Percentiles rank a stretch among this genome's conserved stretches.
Evolutionary conservation across 2,797 vertebrate genomes (phyloP).

Genomic region (Paramormyrops hopkinsi): DNA sequence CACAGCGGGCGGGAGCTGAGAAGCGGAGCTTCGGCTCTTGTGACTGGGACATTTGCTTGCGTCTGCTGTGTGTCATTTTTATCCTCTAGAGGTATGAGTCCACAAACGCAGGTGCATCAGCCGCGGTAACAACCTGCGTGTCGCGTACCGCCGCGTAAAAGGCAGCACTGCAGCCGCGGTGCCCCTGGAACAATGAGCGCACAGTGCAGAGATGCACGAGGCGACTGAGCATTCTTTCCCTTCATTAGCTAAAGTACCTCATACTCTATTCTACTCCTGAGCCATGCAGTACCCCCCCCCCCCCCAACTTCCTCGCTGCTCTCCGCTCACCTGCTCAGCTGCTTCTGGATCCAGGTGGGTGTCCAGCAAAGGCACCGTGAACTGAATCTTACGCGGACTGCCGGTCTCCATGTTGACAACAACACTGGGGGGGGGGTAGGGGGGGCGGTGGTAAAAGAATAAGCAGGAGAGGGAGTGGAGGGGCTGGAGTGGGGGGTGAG

Average conservation of each 20-base stretch:
- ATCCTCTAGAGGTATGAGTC: not conserved
- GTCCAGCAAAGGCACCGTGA: slow-evolving; percentile 82
- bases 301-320: not conserved
- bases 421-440: slow-evolving; percentile 4
- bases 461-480: not conserved
- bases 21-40: not conserved
- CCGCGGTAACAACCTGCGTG: not conserved
- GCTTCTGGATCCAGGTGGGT: slow-evolving; percentile 87
- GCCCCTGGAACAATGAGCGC: not conserved
- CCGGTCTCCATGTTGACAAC: slow-evolving; percentile 72
- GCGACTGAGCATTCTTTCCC: not conserved
- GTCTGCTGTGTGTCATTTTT: not conserved
- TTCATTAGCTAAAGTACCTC: not conserved
- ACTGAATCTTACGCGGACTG: slow-evolving; percentile 86
- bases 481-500: not conserved
- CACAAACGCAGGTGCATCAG: not conserved
- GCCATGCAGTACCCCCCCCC: not conserved
- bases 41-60: not conserved
- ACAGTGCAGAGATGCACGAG: not conserved
- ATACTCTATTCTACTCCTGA: not conserved
- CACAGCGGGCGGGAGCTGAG: not conserved
- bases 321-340: slow-evolving; percentile 73
- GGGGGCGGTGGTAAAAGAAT: not conserved
- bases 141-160: not conserved
- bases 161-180: not conserved